Evolutionary conservation across 1,140 invertebrate species (phyloP), one percentile per base, ranked within the genome.

Genomic region (Liolophura sinensis): DNA sequence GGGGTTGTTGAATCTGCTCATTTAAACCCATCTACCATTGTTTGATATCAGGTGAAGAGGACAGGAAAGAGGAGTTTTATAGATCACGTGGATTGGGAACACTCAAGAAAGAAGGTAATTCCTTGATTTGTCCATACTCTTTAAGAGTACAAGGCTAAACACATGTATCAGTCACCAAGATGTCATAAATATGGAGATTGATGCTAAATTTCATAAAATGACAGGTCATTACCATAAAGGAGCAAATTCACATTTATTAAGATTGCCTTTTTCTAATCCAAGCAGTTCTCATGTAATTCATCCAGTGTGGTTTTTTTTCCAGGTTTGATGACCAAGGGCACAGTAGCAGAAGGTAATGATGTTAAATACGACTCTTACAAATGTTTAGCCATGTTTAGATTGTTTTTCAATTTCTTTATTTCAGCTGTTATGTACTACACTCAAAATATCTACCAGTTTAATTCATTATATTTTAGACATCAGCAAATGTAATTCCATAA

Each of bases 51-150:
- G 79, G 75, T 79, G 81, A 82, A 73, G 79, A 82, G 69, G 77
- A 78, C 59, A 72, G 79, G 54, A 73, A 74, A 55, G 74, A 79
- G 73, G 81, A 81, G 57, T 82, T 82, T 65, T 77, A 78, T 56
- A 81, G 78, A 56, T 75, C 78, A n/a, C 73, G 78, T 72, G 76
- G 77, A 18, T 67, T 78, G 51, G 66, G 68, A 46, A 73, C 62
- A 14, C 60, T 72, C 48, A 78, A 77, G 62, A 78, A 77, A 68
- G 73, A 68, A 64, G 76, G 69, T 25, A 75, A 65, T n/a, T 20
- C 51, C 24, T 12, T 5, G 3, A 54, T 20, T 4, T 5, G 3
- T 24, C 12, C 51, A 54, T 54, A 7, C n/a, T 54, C 3, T 20
- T n/a, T 5, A 54, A 5, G 3, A 7, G n/a, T 4, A n/a, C 7